A percentile compares a stretch with the other conserved stretches of the same genome.
phyloP scores from a whole-genome alignment of 2,888 invertebrate genomes.

The Euphydryas editha region DNA sequence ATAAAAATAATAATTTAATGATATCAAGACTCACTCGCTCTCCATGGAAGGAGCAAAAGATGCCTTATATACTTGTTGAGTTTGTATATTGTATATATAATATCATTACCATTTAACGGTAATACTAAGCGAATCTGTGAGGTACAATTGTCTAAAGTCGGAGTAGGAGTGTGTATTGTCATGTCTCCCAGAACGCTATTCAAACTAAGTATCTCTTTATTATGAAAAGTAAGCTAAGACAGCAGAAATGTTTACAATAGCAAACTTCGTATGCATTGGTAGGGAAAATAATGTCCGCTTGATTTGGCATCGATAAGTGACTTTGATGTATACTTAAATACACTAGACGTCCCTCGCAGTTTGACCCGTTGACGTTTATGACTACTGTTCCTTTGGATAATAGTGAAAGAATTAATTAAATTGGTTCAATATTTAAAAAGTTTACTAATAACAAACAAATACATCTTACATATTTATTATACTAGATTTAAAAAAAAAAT shows the following conservation, averaged over 20 bases:
- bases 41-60: neutral
- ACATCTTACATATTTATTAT: too few species aligned
- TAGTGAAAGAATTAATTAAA: too few species aligned
- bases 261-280: constrained; percentile 13
- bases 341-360: neutral
- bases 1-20: too few species aligned
- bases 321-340: constrained; percentile 1
- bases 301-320: constrained; percentile 6
- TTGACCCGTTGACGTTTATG: neutral
- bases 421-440: too few species aligned
- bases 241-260: constrained; percentile 57
- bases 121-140: constrained; percentile 24
- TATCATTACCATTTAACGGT: constrained; percentile 33
- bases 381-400: neutral
- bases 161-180: constrained; percentile 54
- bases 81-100: constrained; percentile 12
- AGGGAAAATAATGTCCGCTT: constrained; percentile 15
- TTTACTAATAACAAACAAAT: too few species aligned
- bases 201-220: constrained; percentile 67
- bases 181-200: constrained; percentile 54
- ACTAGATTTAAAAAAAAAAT: too few species aligned
- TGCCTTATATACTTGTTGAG: neutral
- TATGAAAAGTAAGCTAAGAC: constrained; percentile 65
- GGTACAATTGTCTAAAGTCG: constrained; percentile 39
- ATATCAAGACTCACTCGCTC: too few species aligned